Evolutionary conservation across 2,888 invertebrate genomes (phyloP).

Genomic region (Micoletzkya japonica): DNA sequence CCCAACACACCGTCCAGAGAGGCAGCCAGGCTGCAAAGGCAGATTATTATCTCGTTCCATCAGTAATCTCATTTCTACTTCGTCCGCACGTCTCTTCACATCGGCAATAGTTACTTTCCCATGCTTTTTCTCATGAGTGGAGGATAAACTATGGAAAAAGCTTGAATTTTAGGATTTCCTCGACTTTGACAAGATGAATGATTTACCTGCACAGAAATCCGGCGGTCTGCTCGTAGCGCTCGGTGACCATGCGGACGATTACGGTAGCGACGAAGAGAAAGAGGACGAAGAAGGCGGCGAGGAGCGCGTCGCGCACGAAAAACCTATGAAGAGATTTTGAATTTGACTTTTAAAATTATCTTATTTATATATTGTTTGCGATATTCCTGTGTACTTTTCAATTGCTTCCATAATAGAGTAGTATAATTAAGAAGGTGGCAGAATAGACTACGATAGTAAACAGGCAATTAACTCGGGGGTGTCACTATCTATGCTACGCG

Average conservation of each 20-base stretch:
- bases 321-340: no score
- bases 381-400: no score
- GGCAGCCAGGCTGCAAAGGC: not conserved
- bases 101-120: no score
- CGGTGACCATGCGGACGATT: not conserved
- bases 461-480: no score
- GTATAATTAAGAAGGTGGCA: no score
- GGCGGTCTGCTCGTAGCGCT: not conserved
- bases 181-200: not conserved
- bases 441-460: no score
- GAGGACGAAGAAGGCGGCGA: not conserved
- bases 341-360: not conserved
- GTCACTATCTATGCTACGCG: no score
- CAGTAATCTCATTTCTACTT: not conserved
- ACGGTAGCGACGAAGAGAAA: slow-evolving; percentile 11
- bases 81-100: not conserved
- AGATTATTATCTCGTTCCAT: no score
- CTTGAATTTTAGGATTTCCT: not conserved
- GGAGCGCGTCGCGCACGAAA: not conserved
- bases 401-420: no score
- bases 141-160: no score
- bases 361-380: no score
- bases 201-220: slow-evolving; percentile 4
- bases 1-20: slow-evolving; percentile 7
- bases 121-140: no score